Evolutionary conservation across 2,888 invertebrate genomes (phyloP).

Genomic region (Phorcus lineatus): DNA sequence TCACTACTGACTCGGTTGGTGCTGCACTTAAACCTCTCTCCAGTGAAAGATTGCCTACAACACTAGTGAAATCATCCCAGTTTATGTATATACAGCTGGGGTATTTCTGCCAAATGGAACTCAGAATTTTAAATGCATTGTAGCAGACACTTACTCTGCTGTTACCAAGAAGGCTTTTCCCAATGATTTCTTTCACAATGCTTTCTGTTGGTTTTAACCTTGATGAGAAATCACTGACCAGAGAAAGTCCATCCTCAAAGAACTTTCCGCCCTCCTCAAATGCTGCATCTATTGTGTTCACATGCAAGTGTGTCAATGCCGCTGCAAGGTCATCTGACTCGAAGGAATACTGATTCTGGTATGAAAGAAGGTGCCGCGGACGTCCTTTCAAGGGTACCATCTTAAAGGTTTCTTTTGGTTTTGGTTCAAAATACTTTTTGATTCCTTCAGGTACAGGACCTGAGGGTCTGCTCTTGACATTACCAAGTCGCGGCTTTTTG

Average conservation of each 20-base stretch:
- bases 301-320: constrained; percentile 36
- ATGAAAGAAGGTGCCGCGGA: neutral
- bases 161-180: constrained; percentile 35
- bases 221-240: constrained; percentile 37
- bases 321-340: constrained; percentile 11
- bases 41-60: neutral
- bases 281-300: constrained; percentile 42
- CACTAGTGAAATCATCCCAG: constrained; percentile 32
- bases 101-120: constrained; percentile 36
- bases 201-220: constrained; percentile 33
- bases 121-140: constrained; percentile 38
- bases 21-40: neutral
- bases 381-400: neutral
- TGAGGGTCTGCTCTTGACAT: neutral
- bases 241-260: constrained; percentile 42
- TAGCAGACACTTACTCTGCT: constrained; percentile 19
- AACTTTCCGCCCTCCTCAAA: constrained; percentile 43
- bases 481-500: neutral
- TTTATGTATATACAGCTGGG: constrained; percentile 43
- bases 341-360: neutral
- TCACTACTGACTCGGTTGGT: neutral
- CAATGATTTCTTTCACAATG: constrained; percentile 31
- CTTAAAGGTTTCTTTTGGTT: neutral
- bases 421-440: neutral
- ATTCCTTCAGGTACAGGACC: neutral